Base-by-base conservation (phyloP, 2,888 invertebrate genomes). In the Ethmia dodecea region DNA sequence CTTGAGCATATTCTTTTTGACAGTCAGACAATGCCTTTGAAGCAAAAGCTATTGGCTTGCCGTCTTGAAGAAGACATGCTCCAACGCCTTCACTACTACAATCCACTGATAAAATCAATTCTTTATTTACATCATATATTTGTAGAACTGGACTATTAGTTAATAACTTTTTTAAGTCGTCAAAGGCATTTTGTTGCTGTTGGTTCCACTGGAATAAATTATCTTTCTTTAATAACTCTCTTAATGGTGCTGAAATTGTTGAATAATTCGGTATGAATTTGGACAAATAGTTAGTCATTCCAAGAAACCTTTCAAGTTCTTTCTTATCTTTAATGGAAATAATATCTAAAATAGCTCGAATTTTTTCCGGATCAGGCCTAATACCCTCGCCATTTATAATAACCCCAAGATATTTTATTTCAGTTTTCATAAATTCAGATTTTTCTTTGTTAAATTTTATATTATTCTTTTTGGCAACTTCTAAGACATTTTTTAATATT, bases 21-120 rank as follows among this genome's bases (percentile, higher is more conserved):
- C 13, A 13, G 2, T 25, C 14, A 1, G 38, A 32, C 1, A 38
- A 8, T 1, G 33, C 25, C 8, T 27, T 26, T 2, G 38, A 33
- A 4, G 38, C 38, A 22, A 20, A 38, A 1, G 15, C 29, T 11
- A 38, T 9, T 5, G 38, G 38, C 4, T 27, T 28, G 9, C 26
- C 14, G 2, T 18, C 26, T 10, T 33, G 37, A 9, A 37, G 13
- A 1, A 37, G 15, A 12, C 26, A 16, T 1, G 33, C 37, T 1
- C 33, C 32, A 3, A 33, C 22, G 8, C 26, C 31, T 6, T 10
- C 13, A 1, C 10, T n/a, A 11, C 37, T 36, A 11, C 16, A 11
- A 13, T 37, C 37, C 10, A 37, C 37, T 11, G 32, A 29, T 12
- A 37, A 5, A 9, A 29, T 13, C 4, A 25, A n/a, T 4, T 25